Base-by-base conservation (phyloP, 1,140 invertebrate genomes). In the Penaeus vannamei region DNA sequence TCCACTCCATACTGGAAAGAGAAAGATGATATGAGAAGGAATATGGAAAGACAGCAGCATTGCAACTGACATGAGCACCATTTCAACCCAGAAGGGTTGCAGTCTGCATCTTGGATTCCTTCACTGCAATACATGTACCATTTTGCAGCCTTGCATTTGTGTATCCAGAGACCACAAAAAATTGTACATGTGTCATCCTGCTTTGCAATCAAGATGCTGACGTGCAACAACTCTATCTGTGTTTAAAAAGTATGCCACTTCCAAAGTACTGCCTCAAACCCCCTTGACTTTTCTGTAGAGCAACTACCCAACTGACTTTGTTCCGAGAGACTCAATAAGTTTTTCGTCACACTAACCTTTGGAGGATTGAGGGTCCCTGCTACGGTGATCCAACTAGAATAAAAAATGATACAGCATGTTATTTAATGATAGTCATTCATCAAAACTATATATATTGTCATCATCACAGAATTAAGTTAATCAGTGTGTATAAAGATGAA, bases 1-100 rank as follows among this genome's bases (percentile, higher is more conserved):
- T 77, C 87, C 87, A 72, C 81, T 76, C 60, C 81, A 62, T 84
- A 88, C 87, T 88, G 87, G 66, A 88, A 88, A 88, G 87, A 88
- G 81, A 88, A 77, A 84, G 81, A 84, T 77, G 69, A 84, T 26
- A 88, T 88, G 59, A 88, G 87, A 88, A 77, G 81, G 66, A 61
- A 72, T 82, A 46, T 83, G 80, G 53, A 82, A 29, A 82, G 61
- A 77, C 66, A 59, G 64, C 86, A 82, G 86, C 69, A 83, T 77
- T 42, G 77, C 84, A 64, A 66, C 20, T 20, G 76, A 72, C 80
- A 82, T 64, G 62, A 76, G 26, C 72, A 19, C 59, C 59, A 60
- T 85, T 77, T 77, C 61, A 84, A 66, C 69, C 42, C 59, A 76
- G 60, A 62, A 26, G 12, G 32, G 76, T 7, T 61, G 60, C 7